Evolutionary conservation across 2,888 invertebrate species (phyloP), one percentile per base, ranked within the genome.

Genomic region (Spilarctia lutea): DNA sequence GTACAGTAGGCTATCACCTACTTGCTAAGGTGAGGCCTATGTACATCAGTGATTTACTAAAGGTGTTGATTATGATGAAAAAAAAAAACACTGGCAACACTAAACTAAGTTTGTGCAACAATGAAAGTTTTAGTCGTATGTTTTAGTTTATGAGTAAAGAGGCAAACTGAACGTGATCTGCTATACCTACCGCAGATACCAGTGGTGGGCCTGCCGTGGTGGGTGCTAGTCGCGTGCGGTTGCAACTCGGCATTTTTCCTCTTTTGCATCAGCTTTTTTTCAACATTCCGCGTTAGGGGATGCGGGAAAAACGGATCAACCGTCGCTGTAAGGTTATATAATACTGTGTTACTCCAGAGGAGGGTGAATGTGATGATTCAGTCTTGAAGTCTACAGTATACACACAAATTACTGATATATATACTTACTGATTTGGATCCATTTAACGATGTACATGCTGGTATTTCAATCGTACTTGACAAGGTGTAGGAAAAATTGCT

Each of bases 241-340:
- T 96, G 96, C 93, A 96, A 96, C 92, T 92, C 96, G 84, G 97
- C 96, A 87, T 94, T 89, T 96, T 88, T 96, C 96, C 92, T 96
- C 10, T 73, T 97, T 94, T 96, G 97, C 93, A 91, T 96, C 92
- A 96, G 96, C 94, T 98, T 98, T 96, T 96, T 96, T 91, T 96
- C 96, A 93, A 97, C 97, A 86, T 97, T 98, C 96, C 96, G 96
- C 88, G 96, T 96, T 91, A 98, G 99, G 94, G 99, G 99, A 91
- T 97, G 98, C 94, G 99, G 99, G 92, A 99, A 99, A 96, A 99
- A 99, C 95, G 99, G 99, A 94, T 99, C 99, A 84, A 98, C 99
- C 85, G 98, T 99, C 92, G 99, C 99, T 94, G 99, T 98, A 97
- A 98, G 98, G 91, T 82, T 81, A 79, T 77, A 3, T 45, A 35